A percentile compares a stretch with the other conserved stretches of the same genome.
Evolutionary conservation across 2,113 vertebrate genomes (phyloP).

Genomic region (Nestor notabilis): DNA sequence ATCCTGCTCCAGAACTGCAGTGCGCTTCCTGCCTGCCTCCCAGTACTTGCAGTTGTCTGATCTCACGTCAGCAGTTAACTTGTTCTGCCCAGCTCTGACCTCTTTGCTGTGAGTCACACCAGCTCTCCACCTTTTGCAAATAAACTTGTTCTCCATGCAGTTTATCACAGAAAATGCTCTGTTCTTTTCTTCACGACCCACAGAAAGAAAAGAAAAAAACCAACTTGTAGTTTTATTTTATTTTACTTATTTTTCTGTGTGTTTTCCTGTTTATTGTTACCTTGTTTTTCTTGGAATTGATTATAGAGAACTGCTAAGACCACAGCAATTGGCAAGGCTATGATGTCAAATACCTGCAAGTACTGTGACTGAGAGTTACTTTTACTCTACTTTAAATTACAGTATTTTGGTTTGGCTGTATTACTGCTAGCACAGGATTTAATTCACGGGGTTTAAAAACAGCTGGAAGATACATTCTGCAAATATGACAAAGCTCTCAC

Average conservation of each 20-base stretch:
- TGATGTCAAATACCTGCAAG: neutral
- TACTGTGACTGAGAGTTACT: neutral
- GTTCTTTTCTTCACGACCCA: neutral
- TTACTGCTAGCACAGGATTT: neutral
- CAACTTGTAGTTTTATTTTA: neutral
- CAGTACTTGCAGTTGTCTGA: neutral
- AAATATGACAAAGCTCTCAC: neutral
- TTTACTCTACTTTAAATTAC: neutral
- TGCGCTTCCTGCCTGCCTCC: neutral
- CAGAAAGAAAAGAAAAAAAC: neutral
- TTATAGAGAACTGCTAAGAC: neutral
- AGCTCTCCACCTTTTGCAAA: conserved; percentile 59
- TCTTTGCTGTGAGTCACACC: neutral
- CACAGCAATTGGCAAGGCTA: neutral
- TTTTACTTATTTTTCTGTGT: neutral
- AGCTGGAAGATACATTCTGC: neutral
- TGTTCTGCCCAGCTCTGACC: neutral
- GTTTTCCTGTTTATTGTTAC: neutral
- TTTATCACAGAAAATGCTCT: neutral
- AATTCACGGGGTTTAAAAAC: neutral
- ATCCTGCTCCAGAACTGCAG: neutral
- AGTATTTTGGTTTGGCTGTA: neutral
- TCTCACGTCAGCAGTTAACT: neutral
- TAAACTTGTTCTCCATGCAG: neutral
- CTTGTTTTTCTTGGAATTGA: neutral